Base-by-base conservation (phyloP, 2,797 vertebrate genomes). In the Parotocinclus haroldoi region DNA sequence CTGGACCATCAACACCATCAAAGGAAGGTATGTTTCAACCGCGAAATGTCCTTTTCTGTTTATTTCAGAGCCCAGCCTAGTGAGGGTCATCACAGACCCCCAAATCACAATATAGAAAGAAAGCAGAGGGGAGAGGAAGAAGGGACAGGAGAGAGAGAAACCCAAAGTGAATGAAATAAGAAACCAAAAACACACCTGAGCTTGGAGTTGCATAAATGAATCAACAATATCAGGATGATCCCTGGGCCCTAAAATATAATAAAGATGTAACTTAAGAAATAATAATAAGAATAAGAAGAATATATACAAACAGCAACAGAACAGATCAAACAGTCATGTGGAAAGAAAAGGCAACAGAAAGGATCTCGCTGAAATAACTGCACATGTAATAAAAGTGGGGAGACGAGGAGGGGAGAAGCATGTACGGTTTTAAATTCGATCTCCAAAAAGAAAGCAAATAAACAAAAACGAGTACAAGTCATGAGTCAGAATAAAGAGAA, bases 211-310 rank as follows among this genome's bases (percentile, higher is more conserved):
- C 97, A 99, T 99, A 98, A 99, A 99, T 98, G 96, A 99, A 99
- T 99, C 97, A 98, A 99, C 97, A 98, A 99, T 99, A 99, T 99
- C 96, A 98, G 97, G 97, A 98, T 99, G 97, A 98, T 99, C 95
- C 96, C 97, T 99, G 96, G 96, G 96, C 94, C 97, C 97, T 99
- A 99, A 97, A 99, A 98, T 98, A 98, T 98, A 98, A 98, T 98
- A 99, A 98, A 99, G 96, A 99, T 99, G 97, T 97, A 98, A 99
- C 96, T 99, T 96, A 98, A 99, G 92, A 99, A 94, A 99, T 97
- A 96, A 99, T 90, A 91, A 90, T 80, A 91, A 90, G 79, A 81
- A 81, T 76, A 87, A 94, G 89, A 92, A 98, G 83, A 91, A 89
- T 96, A 96, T 95, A 98, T 97, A 98, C 97, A 99, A 98, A 99